Percentiles rank a stretch among this genome's conserved stretches.
These are phyloP conservation scores for Alcedo quadribrachys DNA, from an alignment of 2,797 vertebrate genomes.

Conservation along the genomic window DNA sequence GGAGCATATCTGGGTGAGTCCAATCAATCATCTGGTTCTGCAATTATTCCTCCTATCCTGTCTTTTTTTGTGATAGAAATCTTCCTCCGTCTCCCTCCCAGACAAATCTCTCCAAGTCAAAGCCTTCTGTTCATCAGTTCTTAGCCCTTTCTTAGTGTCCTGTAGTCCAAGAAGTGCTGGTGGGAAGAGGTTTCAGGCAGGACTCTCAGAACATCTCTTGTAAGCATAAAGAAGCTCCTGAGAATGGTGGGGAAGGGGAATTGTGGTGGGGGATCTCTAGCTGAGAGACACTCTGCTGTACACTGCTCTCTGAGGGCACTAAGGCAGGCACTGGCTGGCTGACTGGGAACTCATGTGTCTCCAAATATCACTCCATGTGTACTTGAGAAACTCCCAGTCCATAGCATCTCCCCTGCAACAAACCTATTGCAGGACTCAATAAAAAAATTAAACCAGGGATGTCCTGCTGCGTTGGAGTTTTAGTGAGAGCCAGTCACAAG, in stretches of 20 bases:
- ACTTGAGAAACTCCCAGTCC: not conserved
- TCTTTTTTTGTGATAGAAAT: not conserved
- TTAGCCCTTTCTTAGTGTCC: not conserved
- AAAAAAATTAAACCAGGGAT: not conserved
- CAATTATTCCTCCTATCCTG: not conserved
- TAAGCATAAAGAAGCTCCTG: not conserved
- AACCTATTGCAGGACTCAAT: not conserved
- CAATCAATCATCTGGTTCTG: not conserved
- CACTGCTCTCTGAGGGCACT: not conserved
- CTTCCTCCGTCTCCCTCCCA: not conserved
- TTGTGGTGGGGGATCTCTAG: not conserved
- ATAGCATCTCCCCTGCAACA: not conserved
- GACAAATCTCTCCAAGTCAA: not conserved
- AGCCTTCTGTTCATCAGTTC: not conserved
- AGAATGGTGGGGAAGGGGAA: not conserved
- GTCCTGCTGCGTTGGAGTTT: not conserved
- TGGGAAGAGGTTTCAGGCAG: not conserved
- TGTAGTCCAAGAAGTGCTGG: not conserved
- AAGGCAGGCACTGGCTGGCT: not conserved
- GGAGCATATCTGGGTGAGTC: not conserved
- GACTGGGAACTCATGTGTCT: not conserved
- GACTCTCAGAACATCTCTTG: not conserved
- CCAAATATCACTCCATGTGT: rapidly evolving
- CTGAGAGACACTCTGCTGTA: not conserved
- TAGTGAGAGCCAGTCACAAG: not conserved